A percentile compares a stretch with the other conserved stretches of the same genome.
phyloP scores from a whole-genome alignment of 2,797 vertebrate genomes.

The Adrianichthys oophorus region DNA sequence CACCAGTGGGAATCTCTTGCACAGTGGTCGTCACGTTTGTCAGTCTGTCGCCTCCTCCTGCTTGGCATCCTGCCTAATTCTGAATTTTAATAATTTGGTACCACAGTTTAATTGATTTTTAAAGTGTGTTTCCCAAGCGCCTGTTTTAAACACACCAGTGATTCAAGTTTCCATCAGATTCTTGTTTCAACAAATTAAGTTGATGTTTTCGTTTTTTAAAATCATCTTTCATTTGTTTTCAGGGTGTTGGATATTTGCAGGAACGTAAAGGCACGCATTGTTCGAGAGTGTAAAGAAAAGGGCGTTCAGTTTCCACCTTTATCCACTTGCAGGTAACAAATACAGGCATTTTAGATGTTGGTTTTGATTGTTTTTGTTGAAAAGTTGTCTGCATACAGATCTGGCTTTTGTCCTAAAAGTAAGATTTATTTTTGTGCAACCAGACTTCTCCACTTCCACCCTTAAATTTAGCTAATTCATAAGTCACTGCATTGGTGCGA shows the following conservation, averaged over 20 bases:
- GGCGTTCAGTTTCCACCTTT: conserved; percentile 94
- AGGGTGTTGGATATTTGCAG: conserved; percentile 97
- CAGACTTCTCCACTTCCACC: too few relatives aligned
- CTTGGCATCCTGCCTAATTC: conserved; percentile 22
- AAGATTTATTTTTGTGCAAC: too few relatives aligned
- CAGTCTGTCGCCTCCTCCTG: conserved; percentile 36
- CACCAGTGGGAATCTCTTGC: conserved; percentile 62
- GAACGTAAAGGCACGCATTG: conserved; percentile 95
- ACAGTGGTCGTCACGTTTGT: conserved; percentile 50
- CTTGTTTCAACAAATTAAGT: neutral
- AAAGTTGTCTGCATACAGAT: neutral
- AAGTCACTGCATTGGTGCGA: too few relatives aligned
- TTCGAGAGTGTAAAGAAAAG: conserved; percentile 93
- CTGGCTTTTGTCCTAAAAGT: too few relatives aligned
- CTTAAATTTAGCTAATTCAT: too few relatives aligned
- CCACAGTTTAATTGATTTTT: conserved; percentile 9
- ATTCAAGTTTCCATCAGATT: neutral
- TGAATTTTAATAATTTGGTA: conserved; percentile 16
- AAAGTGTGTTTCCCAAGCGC: neutral
- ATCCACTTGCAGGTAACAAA: conserved; percentile 90
- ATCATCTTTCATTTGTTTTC: conserved; percentile 5
- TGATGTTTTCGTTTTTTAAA: neutral
- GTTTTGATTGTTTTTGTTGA: neutral
- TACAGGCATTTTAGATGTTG: neutral
- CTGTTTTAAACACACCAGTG: conserved; percentile 3